Conservation (phyloP, 2,113 vertebrate genomes). For the Dunckerocampus dactyliophorus region DNA sequence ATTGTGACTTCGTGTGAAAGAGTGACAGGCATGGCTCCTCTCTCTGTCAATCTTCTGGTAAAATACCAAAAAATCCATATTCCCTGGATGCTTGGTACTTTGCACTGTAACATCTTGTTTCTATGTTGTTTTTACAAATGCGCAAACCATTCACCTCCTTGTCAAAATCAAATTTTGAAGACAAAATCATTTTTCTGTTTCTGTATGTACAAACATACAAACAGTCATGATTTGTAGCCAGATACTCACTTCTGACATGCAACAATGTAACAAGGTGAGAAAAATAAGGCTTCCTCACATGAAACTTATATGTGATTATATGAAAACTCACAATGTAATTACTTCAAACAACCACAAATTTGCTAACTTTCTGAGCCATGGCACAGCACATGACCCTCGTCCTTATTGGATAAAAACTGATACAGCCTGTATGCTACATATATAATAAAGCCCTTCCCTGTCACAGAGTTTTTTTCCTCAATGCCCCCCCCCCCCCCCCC, state of each 20-base stretch:
- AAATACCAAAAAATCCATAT: no score
- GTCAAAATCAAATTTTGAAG: neutral
- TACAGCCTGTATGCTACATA: conserved; percentile 38
- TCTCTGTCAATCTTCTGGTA: no score
- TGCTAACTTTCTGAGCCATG: conserved; percentile 37
- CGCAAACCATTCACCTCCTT: neutral
- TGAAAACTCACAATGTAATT: conserved; percentile 9
- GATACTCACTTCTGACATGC: conserved; percentile 14
- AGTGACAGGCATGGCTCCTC: no score
- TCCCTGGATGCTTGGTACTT: no score
- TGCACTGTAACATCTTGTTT: no score
- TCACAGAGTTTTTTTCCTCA: conserved; percentile 21
- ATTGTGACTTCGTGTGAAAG: no score
- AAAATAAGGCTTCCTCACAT: conserved; percentile 35
- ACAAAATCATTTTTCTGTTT: conserved; percentile 2
- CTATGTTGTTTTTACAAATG: no score
- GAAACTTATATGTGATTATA: neutral
- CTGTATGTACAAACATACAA: neutral
- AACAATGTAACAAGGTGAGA: conserved; percentile 20
- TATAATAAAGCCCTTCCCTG: conserved; percentile 41
- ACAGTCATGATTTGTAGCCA: neutral
- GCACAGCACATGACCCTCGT: conserved; percentile 25
- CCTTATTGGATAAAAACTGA: conserved; percentile 24
- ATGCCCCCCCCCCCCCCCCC: conserved; percentile 11
- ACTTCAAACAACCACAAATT: conserved; percentile 38